Base-by-base conservation (phyloP, 2,888 invertebrate species). In the Autographa pulchrina region DNA sequence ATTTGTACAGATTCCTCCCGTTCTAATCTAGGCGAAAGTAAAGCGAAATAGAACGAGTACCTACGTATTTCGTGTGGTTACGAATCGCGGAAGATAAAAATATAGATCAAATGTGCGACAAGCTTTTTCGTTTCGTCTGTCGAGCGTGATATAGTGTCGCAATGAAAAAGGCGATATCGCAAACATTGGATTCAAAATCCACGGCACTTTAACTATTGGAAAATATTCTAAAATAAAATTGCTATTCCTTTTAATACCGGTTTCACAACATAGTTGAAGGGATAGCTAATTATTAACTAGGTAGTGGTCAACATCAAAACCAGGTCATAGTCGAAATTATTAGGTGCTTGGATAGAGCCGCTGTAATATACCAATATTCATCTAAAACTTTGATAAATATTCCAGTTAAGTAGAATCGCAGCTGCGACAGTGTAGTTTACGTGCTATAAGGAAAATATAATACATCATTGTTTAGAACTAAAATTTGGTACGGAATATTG, bases 1-100 rank as follows among this genome's bases (percentile, higher is more conserved):
- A 82, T 83, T 83, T 82, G 73, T 74, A 78, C 70, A 75, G 75
- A 79, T 81, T 83, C 67, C 65, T 61, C 54, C 41, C 72, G 65
- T 70, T 78, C 72, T 80, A 82, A 82, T 80, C 77, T 79, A 63
- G 66, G 61, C 14, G 54, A 77, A 79, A 70, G 74, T 72, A 75
- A 70, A 80, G 62, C 68, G 72, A 73, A 80, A 81, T 74, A 59
- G 61, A 75, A 70, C 59, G 58, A 61, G 38, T 73, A n/a, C n/a
- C n/a, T n/a, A 62, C 54, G 13, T 70, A 18, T 74, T 69, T 52
- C 18, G 31, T 66, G 8, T 62, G 69, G 59, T 35, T 74, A 65
- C 41, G 20, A 65, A 65, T 75, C 52, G 48, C 25, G 60, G n/a
- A 43, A 25, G 62, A 72, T 80, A 73, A 72, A 82, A 76, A 76